Base-by-base conservation (phyloP, 2,797 vertebrate genomes). In the Ficedula albicollis region DNA sequence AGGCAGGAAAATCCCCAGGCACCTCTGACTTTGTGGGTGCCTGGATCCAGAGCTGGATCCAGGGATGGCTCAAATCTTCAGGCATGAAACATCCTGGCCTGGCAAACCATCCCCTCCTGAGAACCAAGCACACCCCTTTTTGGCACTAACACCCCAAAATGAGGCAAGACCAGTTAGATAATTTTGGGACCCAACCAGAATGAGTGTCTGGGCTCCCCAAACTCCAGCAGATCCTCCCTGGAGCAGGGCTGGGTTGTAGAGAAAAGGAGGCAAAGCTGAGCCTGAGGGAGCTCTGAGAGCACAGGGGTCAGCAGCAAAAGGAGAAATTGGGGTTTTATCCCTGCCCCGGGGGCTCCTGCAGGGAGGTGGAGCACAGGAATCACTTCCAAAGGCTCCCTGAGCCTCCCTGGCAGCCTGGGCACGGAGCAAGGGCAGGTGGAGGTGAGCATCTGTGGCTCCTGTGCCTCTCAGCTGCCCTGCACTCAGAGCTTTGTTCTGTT, bases 221-320 rank as follows among this genome's bases (percentile, higher is more conserved):
- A 41, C 15, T 13, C 62, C 81, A 36, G 54, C 36, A 46, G 30
- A 18, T 27, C 62, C 64, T 75, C 15, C 70, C 54, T 1, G 6
- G 10, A 5, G 5, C 67, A 39, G 48, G 10, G 5, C 1, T 22
- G 0, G 1, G 39, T 2, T 16, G 15, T 4, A 6, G 27, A 17
- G 1, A 4, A n/a, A 8, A 44, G 44, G 11, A 44, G 20, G 11
- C 44, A 44, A 44, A 21, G 44, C 44, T 44, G 36, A 83, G 20
- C 39, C 52, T 3, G 21, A 22, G 72, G 36, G 19, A 4, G 43
- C 62, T 1, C 44, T 0, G 30, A 55, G 51, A 67, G 36, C 69
- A 7, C 56, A 43, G 56, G 46, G 25, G 2, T 17, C 38, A 4
- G 32, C 58, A 7, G 17, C 77, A 32, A 14, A 27, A 41, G 2